Base-by-base conservation (phyloP, 2,888 invertebrate species). In the Ormyrus rosae region DNA sequence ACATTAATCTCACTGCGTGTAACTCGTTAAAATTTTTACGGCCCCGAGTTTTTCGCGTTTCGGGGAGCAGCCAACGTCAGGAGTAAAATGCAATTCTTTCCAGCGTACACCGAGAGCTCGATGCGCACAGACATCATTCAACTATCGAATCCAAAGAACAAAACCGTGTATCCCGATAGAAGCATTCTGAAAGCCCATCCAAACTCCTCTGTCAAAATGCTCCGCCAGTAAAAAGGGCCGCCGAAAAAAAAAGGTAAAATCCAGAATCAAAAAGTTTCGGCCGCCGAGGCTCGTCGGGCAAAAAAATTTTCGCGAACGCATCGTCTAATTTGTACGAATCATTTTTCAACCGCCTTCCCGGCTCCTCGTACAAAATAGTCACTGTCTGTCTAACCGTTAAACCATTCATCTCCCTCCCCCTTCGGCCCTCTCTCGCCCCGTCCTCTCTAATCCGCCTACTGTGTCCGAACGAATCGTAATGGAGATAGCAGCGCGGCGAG, bases 401-500 rank as follows among this genome's bases (percentile, higher is more conserved):
- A 72, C 53, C 67, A 53, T 72, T 76, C 50, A 72, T 64, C 71
- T 76, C 60, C 9, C 13, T 69, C 60, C 60, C 10, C 4, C 19
- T 56, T 58, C 55, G 10, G 46, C 8, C 53, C 45, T 10, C 67
- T 13, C 65, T 34, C 64, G 45, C 71, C 51, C 10, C 48, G 45
- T 58, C 10, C n/a, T 69, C 78, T 75, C 76, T 75, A 68, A 70
- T 82, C 72, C 76, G 65, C 46, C 74, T 69, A 71, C 60, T 61
- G 69, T 53, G 80, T 71, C 75, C 51, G 78, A 77, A 50, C 80
- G 71, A 78, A 77, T 77, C 75, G 78, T 78, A 80, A 80, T 80
- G 78, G 80, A 82, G 80, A 82, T 77, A 82, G 73, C 63, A 53
- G 63, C 48, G 51, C 45, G 8, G 64, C 70, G 50, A 61, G 82